These are phyloP conservation scores for Pipistrellus nathusii DNA, from an alignment of 2,797 vertebrate genomes.

Conservation along the genomic window DNA sequence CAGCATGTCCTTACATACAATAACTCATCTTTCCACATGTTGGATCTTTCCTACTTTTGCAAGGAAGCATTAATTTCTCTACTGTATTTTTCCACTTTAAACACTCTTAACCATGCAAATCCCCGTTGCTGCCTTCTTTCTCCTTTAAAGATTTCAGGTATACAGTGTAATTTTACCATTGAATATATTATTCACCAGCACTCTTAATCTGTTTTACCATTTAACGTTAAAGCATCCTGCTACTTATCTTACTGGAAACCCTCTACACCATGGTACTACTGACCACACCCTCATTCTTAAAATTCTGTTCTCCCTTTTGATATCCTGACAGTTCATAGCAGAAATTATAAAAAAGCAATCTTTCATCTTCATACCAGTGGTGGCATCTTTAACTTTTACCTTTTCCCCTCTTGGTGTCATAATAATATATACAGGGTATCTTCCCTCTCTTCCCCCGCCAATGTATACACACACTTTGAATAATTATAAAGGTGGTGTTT, in stretches of 20 bases:
- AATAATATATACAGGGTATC: neutral
- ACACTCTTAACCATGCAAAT: neutral
- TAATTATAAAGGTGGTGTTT: too few species aligned
- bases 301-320: neutral
- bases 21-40: conserved; percentile 6
- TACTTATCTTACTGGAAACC: neutral
- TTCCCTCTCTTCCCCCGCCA: too few species aligned
- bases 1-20: neutral
- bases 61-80: conserved; percentile 18
- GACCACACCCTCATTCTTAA: neutral
- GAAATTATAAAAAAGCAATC: neutral
- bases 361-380: neutral
- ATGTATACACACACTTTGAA: too few species aligned
- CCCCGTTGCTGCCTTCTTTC: neutral
- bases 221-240: neutral
- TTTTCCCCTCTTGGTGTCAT: neutral
- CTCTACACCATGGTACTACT: neutral
- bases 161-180: neutral
- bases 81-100: neutral
- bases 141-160: conserved; percentile 26
- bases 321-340: neutral
- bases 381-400: neutral
- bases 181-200: neutral
- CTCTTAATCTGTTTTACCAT: neutral
- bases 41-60: conserved; percentile 5